Conservation (phyloP, 1,140 invertebrate species). For the Nasonia longicornis region DNA sequence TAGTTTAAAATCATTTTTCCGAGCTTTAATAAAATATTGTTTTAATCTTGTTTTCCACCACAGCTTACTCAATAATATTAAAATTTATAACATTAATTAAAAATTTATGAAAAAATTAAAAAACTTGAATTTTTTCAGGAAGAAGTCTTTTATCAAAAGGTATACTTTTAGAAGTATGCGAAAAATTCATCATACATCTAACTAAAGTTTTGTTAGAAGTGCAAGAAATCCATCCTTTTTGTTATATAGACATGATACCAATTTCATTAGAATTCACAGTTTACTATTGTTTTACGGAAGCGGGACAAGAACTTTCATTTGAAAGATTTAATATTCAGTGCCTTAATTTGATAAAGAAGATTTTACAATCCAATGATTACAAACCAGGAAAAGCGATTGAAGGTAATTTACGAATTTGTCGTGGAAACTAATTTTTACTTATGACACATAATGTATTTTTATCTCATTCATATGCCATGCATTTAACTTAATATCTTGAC, state of each 20-base stretch:
- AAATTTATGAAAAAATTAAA: too few relatives aligned
- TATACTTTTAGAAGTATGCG: conserved; percentile 75
- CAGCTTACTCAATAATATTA: too few relatives aligned
- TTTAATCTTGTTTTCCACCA: too few relatives aligned
- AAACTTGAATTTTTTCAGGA: conserved; percentile 64
- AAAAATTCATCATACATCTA: conserved; percentile 85
- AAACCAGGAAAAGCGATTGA: conserved; percentile 74
- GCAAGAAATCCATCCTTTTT: conserved; percentile 81
- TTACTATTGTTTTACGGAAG: conserved; percentile 88
- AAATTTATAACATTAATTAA: too few relatives aligned
- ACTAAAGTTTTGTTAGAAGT: conserved; percentile 84
- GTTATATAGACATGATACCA: conserved; percentile 83
- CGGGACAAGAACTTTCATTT: conserved; percentile 80
- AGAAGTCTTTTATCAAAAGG: conserved; percentile 74
- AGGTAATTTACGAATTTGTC: conserved; percentile 55
- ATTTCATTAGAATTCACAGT: conserved; percentile 84
- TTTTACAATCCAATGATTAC: conserved; percentile 83
- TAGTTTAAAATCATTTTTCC: too few relatives aligned
- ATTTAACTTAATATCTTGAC: too few relatives aligned
- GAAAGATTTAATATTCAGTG: conserved; percentile 90
- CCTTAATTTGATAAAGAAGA: conserved; percentile 88
- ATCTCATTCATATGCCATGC: too few relatives aligned
- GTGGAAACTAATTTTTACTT: too few relatives aligned
- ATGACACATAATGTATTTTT: too few relatives aligned
- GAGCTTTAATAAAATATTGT: too few relatives aligned